A percentile compares a stretch with the other conserved stretches of the same genome.
These are phyloP conservation scores for Carposina sasakii DNA, from an alignment of 1,140 invertebrate genomes.

Conservation along the genomic window DNA sequence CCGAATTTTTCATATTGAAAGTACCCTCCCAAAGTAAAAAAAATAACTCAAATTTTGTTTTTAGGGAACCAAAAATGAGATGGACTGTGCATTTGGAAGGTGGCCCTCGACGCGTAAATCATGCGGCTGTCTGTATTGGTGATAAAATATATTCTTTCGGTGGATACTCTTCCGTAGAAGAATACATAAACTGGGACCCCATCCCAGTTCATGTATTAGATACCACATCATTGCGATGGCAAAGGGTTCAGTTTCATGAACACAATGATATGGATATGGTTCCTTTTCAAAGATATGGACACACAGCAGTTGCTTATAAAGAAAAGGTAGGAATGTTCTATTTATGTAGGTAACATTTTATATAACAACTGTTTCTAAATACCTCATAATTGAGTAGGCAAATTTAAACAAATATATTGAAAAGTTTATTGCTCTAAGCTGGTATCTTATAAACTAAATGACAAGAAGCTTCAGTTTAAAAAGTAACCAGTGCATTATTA, in stretches of 20 bases:
- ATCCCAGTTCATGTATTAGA: slow-evolving; percentile 93
- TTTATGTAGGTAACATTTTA: too few relatives aligned
- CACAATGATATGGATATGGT: slow-evolving; percentile 38
- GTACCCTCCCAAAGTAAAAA: too few relatives aligned
- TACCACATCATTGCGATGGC: slow-evolving; percentile 79
- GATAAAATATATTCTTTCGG: slow-evolving; percentile 92
- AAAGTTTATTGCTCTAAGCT: too few relatives aligned
- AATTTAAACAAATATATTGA: too few relatives aligned
- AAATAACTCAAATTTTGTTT: too few relatives aligned
- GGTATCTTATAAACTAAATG: too few relatives aligned
- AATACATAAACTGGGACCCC: slow-evolving; percentile 82
- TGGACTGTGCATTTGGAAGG: slow-evolving; percentile 90
- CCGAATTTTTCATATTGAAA: too few relatives aligned
- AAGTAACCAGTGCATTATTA: too few relatives aligned
- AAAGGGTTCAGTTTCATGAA: slow-evolving; percentile 47
- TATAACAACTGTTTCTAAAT: too few relatives aligned
- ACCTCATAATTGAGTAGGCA: too few relatives aligned
- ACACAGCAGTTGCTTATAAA: slow-evolving; percentile 86
- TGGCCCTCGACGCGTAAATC: slow-evolving; percentile 87
- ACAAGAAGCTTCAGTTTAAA: too few relatives aligned
- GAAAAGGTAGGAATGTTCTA: slow-evolving; percentile 79
- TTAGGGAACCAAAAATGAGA: slow-evolving; percentile 48
- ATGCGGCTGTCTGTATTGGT: slow-evolving; percentile 89
- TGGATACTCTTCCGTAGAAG: slow-evolving; percentile 83
- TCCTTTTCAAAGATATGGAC: slow-evolving; percentile 81